Evolutionary conservation across 2,888 invertebrate species (phyloP).

Genomic region (Platycheirus albimanus): DNA sequence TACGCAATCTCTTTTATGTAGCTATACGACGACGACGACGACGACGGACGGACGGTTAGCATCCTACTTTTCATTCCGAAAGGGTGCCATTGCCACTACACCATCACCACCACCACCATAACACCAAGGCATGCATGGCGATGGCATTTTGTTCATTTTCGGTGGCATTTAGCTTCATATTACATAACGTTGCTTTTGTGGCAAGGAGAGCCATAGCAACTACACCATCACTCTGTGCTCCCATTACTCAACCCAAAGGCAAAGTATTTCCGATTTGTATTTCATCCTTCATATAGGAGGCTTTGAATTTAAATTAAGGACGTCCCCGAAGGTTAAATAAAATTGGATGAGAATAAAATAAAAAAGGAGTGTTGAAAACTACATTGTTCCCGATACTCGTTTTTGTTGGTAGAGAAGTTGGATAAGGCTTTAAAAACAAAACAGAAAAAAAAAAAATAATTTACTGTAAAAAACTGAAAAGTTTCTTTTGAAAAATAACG

Average conservation of each 20-base stretch:
- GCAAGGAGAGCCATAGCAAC: conserved; percentile 4
- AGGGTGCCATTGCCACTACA: conserved; percentile 25
- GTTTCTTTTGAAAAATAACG: conserved; percentile 32
- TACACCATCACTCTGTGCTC: conserved; percentile 37
- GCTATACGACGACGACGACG: too few relatives aligned
- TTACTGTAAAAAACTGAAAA: conserved; percentile 19
- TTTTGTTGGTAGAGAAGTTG: conserved; percentile 3
- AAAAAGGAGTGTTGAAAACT: conserved; percentile 35
- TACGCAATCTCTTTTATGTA: conserved; percentile 30
- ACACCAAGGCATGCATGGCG: conserved; percentile 26
- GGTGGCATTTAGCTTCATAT: conserved; percentile 44
- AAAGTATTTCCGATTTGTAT: conserved; percentile 53
- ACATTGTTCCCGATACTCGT: conserved; percentile 36
- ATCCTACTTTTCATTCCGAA: conserved; percentile 19
- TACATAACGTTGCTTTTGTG: conserved; percentile 55
- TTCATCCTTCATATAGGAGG: conserved; percentile 50
- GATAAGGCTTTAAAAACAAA: conserved; percentile 20
- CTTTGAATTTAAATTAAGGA: conserved; percentile 71
- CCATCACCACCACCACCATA: neutral
- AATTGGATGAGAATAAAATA: conserved; percentile 41
- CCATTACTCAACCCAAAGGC: conserved; percentile 62
- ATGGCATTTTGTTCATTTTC: conserved; percentile 33
- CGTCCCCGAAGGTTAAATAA: conserved; percentile 71
- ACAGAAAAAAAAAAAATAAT: neutral
- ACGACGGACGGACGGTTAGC: too few relatives aligned